Evolutionary conservation across 2,888 invertebrate genomes (phyloP), one percentile per base, ranked within the genome.

Genomic region (Sinelater perroti): DNA sequence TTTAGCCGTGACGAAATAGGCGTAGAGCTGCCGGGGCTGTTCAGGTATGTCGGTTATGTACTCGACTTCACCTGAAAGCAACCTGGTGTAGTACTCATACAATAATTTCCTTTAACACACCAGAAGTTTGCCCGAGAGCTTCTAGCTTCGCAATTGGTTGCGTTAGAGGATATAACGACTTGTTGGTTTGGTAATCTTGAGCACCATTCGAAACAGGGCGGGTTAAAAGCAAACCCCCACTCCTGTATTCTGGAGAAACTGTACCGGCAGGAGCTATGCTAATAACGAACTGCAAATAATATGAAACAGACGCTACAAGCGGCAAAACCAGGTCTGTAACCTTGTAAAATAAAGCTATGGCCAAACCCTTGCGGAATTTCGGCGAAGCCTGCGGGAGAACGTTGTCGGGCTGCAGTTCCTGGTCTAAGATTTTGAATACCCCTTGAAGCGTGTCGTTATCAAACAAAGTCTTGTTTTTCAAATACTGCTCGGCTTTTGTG

Each of bases 311-410:
- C 77, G 33, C 79, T 63, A 70, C 75, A n/a, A n/a, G n/a, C n/a
- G n/a, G n/a, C n/a, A n/a, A n/a, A n/a, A n/a, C n/a, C n/a, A n/a
- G n/a, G n/a, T 11, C 38, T 28, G 11, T 66, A 72, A 87, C 89
- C 83, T 91, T 93, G 74, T 92, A 94, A 70, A 93, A 86, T n/a
- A 93, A 78, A 2, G 87, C 83, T 51, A 88, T 78, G 0, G 92
- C 89, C 4, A 93, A 78, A 8, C 81, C 81, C 68, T 85, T 87
- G 11, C 91, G 82, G 68, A 88, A 92, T 26, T 78, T 78, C 0
- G 88, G 84, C 0, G 86, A 82, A 0, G 88, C 85, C 67, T 89
- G 88, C 0, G 88, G 87, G 1, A 85, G 80, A 10, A 80, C 73
- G 7, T 80, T 78, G 46, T 85, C 84, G 0, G 91, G 87, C 1